phyloP scores from a whole-genome alignment of 2,888 invertebrate species.

The Tachina fera region DNA sequence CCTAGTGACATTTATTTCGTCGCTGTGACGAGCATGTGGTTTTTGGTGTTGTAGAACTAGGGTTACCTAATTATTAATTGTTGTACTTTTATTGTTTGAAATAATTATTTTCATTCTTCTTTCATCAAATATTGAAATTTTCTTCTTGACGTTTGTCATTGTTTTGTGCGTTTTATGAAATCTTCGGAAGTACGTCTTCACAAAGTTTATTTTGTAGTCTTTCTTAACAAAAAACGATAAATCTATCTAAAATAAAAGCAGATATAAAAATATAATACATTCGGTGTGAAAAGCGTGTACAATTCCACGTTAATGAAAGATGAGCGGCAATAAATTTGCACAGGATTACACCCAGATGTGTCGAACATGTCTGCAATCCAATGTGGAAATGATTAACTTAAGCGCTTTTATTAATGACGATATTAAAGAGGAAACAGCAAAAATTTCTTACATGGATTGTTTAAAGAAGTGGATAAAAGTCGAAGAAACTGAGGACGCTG shows the following conservation, averaged over 20 bases:
- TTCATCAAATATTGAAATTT: slow-evolving; percentile 10
- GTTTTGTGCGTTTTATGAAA: slow-evolving; percentile 23
- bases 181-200: too few relatives aligned
- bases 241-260: neutral
- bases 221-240: slow-evolving; percentile 31
- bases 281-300: neutral
- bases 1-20: too few relatives aligned
- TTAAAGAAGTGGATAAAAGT: slow-evolving; percentile 76
- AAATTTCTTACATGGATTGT: slow-evolving; percentile 76
- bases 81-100: neutral
- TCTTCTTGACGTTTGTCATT: slow-evolving; percentile 51
- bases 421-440: slow-evolving; percentile 62
- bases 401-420: slow-evolving; percentile 73
- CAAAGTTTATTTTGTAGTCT: slow-evolving; percentile 42
- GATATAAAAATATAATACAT: neutral
- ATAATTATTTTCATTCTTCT: neutral
- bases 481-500: slow-evolving; percentile 72
- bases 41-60: too few relatives aligned
- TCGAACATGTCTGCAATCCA: slow-evolving; percentile 78
- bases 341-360: slow-evolving; percentile 76
- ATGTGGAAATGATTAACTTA: slow-evolving; percentile 77
- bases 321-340: slow-evolving; percentile 50
- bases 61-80: neutral
- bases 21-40: too few relatives aligned
- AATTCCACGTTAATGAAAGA: slow-evolving; percentile 25